phyloP scores from a whole-genome alignment of 2,888 invertebrate genomes.

The Cosmia trapezina region DNA sequence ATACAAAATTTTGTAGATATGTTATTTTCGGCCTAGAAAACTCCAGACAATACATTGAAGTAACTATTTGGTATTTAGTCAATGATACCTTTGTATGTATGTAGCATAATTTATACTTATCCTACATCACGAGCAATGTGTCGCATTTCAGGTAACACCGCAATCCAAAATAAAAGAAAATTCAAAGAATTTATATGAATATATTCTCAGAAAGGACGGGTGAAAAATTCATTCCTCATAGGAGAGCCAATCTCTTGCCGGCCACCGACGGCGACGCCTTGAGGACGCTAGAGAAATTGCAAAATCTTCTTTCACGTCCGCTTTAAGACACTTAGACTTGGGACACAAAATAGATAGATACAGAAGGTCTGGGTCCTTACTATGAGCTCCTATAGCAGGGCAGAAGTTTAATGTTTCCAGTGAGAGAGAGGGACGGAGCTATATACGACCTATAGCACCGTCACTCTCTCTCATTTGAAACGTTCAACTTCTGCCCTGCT shows the following conservation, averaged over 20 bases:
- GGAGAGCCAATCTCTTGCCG: slow-evolving; percentile 41
- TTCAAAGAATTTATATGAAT: slow-evolving; percentile 68
- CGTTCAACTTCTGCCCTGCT: too few relatives aligned
- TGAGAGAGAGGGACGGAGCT: too few relatives aligned
- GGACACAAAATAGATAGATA: not conserved
- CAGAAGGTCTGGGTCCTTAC: too few relatives aligned
- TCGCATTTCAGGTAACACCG: not conserved
- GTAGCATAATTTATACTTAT: not conserved
- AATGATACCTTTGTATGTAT: not conserved
- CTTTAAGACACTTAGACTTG: slow-evolving; percentile 22
- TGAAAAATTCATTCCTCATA: slow-evolving; percentile 68
- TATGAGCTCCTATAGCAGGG: too few relatives aligned
- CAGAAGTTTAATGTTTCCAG: too few relatives aligned
- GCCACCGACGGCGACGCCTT: slow-evolving; percentile 14
- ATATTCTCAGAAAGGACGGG: slow-evolving; percentile 64
- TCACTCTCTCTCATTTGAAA: too few relatives aligned
- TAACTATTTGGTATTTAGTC: not conserved
- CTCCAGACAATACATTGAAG: not conserved
- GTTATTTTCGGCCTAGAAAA: not conserved
- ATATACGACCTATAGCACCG: too few relatives aligned
- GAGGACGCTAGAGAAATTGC: slow-evolving; percentile 65
- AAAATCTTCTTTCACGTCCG: slow-evolving; percentile 40
- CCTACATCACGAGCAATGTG: not conserved
- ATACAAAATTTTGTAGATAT: not conserved
- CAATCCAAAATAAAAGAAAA: slow-evolving; percentile 25